Conservation (phyloP, 2,888 invertebrate genomes). For the Elysia crispata region DNA sequence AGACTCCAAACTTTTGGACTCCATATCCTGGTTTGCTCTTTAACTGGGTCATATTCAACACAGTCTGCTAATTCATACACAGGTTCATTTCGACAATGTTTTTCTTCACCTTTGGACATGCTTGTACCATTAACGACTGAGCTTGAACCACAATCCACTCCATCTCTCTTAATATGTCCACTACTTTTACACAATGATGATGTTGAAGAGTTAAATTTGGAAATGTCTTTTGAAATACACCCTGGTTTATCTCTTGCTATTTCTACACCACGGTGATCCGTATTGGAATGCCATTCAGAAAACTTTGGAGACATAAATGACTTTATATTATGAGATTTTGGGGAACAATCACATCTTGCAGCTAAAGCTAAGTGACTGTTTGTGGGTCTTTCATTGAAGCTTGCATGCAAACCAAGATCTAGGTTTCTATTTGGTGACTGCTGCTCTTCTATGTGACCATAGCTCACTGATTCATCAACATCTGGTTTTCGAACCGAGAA, state of each 20-base stretch:
- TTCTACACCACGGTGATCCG: constrained; percentile 61
- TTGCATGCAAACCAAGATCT: constrained; percentile 56
- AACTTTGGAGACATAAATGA: constrained; percentile 58
- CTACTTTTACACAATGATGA: no score
- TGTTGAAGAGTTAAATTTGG: constrained; percentile 60
- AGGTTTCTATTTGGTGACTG: constrained; percentile 52
- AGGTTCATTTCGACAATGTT: constrained; percentile 21
- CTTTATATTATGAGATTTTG: constrained; percentile 49
- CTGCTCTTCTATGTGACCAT: constrained; percentile 57
- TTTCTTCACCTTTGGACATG: constrained; percentile 24
- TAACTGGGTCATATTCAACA: constrained; percentile 47
- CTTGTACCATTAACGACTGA: constrained; percentile 29
- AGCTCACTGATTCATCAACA: constrained; percentile 50
- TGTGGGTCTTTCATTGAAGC: constrained; percentile 62
- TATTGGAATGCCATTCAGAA: constrained; percentile 65
- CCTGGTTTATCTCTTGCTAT: constrained; percentile 64
- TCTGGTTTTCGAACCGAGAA: constrained; percentile 61
- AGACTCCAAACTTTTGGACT: constrained; percentile 77
- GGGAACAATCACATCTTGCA: constrained; percentile 64
- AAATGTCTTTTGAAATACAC: constrained; percentile 68
- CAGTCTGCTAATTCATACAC: constrained; percentile 47
- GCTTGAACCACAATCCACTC: background rate
- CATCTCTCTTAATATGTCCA: no score
- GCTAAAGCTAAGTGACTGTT: constrained; percentile 60
- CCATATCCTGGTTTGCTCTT: constrained; percentile 68